A percentile compares a stretch with the other conserved stretches of the same genome.
phyloP scores from a whole-genome alignment of 2,113 vertebrate species.

The Hydrolagus affinis region DNA sequence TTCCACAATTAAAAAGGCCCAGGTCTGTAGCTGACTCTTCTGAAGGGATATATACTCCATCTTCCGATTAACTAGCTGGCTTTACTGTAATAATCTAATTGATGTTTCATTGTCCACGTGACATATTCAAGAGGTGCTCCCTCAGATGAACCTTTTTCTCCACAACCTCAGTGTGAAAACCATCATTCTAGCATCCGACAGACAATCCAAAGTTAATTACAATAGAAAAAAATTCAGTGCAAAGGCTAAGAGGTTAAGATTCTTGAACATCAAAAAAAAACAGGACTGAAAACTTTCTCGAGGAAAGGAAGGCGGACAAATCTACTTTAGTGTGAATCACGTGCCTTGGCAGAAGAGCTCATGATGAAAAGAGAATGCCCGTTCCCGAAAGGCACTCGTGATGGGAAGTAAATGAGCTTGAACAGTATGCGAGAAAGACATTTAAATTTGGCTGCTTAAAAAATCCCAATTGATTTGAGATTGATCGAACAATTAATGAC shows the following conservation, averaged over 20 bases:
- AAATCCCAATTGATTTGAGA: constrained; percentile 12
- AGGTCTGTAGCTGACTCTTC: neutral
- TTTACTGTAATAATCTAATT: neutral
- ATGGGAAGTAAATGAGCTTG: constrained; percentile 8
- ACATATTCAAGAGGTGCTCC: neutral
- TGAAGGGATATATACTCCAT: neutral
- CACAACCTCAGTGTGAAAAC: neutral
- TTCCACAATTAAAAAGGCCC: neutral
- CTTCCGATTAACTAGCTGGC: neutral
- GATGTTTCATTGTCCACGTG: neutral
- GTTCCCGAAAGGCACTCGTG: neutral
- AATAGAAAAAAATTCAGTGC: neutral
- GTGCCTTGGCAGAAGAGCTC: neutral
- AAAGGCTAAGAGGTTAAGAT: neutral
- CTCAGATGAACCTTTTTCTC: neutral
- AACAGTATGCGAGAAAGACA: neutral
- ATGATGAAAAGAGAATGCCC: neutral
- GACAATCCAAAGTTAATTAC: neutral
- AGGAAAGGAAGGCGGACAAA: too few species aligned
- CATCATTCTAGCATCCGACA: neutral
- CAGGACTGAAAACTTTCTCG: too few species aligned
- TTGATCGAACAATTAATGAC: constrained; percentile 11
- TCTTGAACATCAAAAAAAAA: neutral
- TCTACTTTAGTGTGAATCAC: neutral
- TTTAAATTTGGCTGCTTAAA: neutral